Evolutionary conservation across 2,888 invertebrate species (phyloP).

Genomic region (Desoria tigrina): DNA sequence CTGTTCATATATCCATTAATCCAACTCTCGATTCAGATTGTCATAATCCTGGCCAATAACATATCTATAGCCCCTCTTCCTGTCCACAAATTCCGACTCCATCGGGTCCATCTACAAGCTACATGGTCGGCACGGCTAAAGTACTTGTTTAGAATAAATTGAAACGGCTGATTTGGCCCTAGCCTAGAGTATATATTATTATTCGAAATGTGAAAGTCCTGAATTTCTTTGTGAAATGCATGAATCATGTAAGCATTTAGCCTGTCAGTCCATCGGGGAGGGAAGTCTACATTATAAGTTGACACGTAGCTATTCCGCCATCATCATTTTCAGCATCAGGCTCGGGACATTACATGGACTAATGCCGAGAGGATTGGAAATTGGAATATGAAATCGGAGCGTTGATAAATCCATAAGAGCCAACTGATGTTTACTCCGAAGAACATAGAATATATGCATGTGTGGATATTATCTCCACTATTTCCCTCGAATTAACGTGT

Average conservation of each 20-base stretch:
- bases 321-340: constrained; percentile 1
- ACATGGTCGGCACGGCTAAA: too few species aligned
- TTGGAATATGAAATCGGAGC: too few species aligned
- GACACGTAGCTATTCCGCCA: background rate
- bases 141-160: too few species aligned
- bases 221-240: constrained; percentile 13
- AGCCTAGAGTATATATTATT: too few species aligned
- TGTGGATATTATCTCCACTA: background rate
- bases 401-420: constrained; percentile 5
- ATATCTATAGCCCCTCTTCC: too few species aligned
- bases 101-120: too few species aligned
- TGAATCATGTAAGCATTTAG: constrained; percentile 24
- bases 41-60: too few species aligned
- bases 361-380: background rate
- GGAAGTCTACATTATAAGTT: constrained; percentile 10
- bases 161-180: too few species aligned
- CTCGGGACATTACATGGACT: background rate
- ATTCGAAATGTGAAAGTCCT: too few species aligned
- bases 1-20: too few species aligned
- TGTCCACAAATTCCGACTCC: too few species aligned
- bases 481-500: background rate
- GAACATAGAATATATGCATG: background rate
- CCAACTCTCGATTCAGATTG: too few species aligned
- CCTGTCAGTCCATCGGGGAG: constrained; percentile 8
- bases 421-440: background rate